These are phyloP conservation scores for Danaus plexippus DNA, from an alignment of 1,140 invertebrate genomes.

Conservation along the genomic window DNA sequence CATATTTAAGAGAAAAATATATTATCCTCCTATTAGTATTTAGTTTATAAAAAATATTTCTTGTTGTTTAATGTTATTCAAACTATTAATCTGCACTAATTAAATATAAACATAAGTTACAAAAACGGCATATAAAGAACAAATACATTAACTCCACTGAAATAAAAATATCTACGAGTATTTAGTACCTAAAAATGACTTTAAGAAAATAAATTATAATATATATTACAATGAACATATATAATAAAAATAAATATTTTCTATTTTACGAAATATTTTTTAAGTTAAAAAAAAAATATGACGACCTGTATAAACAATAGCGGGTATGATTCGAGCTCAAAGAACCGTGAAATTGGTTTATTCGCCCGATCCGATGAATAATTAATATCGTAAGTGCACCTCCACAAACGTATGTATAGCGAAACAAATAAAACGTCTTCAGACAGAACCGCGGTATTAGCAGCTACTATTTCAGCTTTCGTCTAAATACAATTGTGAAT, in stretches of 20 bases:
- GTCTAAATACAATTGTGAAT: too few relatives aligned
- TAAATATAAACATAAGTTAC: not conserved
- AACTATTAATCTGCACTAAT: too few relatives aligned
- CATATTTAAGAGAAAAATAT: too few relatives aligned
- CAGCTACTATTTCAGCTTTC: too few relatives aligned
- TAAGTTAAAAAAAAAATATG: constrained; percentile 8
- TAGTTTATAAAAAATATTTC: too few relatives aligned
- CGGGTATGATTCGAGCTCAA: constrained; percentile 57
- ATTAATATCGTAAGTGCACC: constrained; percentile 50
- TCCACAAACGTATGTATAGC: constrained; percentile 5
- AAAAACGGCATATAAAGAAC: constrained; percentile 1
- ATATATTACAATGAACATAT: not conserved
- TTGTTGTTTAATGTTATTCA: too few relatives aligned
- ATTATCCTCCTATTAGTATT: too few relatives aligned
- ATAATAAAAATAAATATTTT: too few relatives aligned
- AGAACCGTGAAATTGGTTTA: constrained; percentile 69
- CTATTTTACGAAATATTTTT: not conserved
- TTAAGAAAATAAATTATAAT: not conserved
- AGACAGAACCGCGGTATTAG: too few relatives aligned
- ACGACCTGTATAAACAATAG: constrained; percentile 35
- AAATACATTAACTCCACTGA: not conserved
- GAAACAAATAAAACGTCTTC: not conserved
- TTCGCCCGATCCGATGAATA: constrained; percentile 67
- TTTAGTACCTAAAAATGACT: not conserved
- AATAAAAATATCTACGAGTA: too few relatives aligned